Base-by-base conservation (phyloP, 2,888 invertebrate species). In the Molorchus minor region DNA sequence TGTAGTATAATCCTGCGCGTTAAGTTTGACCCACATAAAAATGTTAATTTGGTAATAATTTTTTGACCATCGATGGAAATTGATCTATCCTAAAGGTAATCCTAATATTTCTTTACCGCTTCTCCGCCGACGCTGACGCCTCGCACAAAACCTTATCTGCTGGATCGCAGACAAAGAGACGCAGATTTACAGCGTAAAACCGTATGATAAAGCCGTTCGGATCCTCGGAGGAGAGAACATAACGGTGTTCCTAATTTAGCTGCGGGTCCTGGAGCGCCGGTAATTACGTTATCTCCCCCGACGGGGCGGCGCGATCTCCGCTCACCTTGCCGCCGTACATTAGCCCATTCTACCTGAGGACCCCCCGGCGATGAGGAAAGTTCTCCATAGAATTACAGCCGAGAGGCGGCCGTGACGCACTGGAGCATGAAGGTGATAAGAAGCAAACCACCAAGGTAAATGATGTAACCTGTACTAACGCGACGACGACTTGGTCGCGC, bases 341-440 rank as follows among this genome's bases (percentile, higher is more conserved):
- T 74, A 73, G 68, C 70, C 69, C 67, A 70, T 75, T 60, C 72
- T 75, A 74, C 75, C 75, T 76, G 75, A 73, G 68, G 68, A 69
- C 71, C 69, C 67, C 56, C 58, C n/a, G 65, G 73, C 69, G 69
- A 72, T 71, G 75, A 68, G 69, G 69, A 74, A 76, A 77, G 71
- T 76, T 77, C 72, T 62, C 69, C 70, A 56, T 65, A 64, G 69
- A 72, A 71, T 71, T 71, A 70, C 72, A 62, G 71, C 60, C 67
- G n/a, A n/a, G 68, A 66, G 68, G 68, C 74, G 72, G 69, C 73
- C 64, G 68, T 61, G 71, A 75, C 71, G 72, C 78, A 74, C 65
- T 76, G 74, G 75, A 77, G 77, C 75, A 77, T 77, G 75, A 79
- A 79, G 78, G 77, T 77, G 80, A 80, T 79, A 80, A 80, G 79